These are phyloP conservation scores for Chrysina gloriosa DNA, from an alignment of 2,888 invertebrate species.

Conservation along the genomic window DNA sequence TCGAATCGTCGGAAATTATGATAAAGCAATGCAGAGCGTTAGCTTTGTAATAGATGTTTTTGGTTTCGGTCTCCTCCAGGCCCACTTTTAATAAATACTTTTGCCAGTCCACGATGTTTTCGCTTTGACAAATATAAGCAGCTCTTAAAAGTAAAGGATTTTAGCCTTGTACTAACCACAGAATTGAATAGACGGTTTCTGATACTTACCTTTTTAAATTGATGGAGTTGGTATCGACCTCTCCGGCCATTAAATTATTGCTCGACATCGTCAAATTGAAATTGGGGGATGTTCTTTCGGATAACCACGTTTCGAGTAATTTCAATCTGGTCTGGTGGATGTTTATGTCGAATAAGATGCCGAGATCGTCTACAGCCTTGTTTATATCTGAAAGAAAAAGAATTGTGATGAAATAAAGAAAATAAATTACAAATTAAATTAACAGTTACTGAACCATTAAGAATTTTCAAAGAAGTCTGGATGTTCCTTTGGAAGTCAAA, in stretches of 20 bases:
- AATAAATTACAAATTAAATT: neutral
- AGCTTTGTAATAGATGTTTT: constrained; percentile 50
- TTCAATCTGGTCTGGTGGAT: constrained; percentile 60
- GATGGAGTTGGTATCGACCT: constrained; percentile 39
- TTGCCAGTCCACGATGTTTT: constrained; percentile 48
- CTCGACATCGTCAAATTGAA: constrained; percentile 1
- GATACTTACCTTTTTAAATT: constrained; percentile 52
- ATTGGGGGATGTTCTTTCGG: constrained; percentile 10
- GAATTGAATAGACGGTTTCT: neutral
- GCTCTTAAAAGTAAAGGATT: constrained; percentile 45
- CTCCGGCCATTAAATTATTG: neutral
- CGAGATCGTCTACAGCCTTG: constrained; percentile 64
- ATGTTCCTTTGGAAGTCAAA: too few relatives aligned
- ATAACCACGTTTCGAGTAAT: constrained; percentile 63
- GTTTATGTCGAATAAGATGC: constrained; percentile 63
- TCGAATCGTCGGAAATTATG: constrained; percentile 53
- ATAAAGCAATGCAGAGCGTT: constrained; percentile 58
- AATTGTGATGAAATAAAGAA: neutral
- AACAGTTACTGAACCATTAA: too few relatives aligned
- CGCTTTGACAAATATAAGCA: constrained; percentile 51
- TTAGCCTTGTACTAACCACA: neutral
- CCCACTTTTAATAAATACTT: constrained; percentile 44
- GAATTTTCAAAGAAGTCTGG: too few relatives aligned
- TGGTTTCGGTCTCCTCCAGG: constrained; percentile 39
- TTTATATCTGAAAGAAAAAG: constrained; percentile 64